Evolutionary conservation across 2,797 vertebrate species (phyloP).

Genomic region (Sandelia bainsii): DNA sequence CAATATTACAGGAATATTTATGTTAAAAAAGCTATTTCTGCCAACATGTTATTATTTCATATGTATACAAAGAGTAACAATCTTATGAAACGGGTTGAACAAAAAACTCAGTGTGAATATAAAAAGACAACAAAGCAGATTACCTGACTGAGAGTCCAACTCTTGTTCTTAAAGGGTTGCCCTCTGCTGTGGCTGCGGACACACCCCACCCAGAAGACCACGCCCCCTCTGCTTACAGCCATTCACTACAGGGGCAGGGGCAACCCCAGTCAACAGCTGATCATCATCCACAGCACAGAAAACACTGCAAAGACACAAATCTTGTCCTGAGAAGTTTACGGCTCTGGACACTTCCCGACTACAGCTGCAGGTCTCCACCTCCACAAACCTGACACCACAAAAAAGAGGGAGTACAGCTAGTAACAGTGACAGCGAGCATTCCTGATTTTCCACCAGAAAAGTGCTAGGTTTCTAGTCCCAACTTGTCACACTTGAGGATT

Average conservation of each 20-base stretch:
- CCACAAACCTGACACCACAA: conserved; percentile 29
- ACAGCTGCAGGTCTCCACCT: conserved; percentile 1
- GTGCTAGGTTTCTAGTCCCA: neutral
- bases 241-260: conserved; percentile 77
- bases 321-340: neutral
- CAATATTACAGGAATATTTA: too few species aligned
- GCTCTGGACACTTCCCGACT: neutral
- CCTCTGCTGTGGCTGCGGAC: conserved; percentile 73
- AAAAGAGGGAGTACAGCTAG: neutral
- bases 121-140: neutral
- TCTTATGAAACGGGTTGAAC: too few species aligned
- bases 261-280: conserved; percentile 65
- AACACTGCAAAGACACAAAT: conserved; percentile 11
- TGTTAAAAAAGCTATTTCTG: too few species aligned
- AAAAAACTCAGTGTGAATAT: too few species aligned
- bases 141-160: conserved; percentile 79
- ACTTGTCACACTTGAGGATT: neutral
- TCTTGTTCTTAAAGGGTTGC: conserved; percentile 62
- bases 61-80: too few species aligned
- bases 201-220: conserved; percentile 82
- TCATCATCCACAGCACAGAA: conserved; percentile 59
- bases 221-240: conserved; percentile 84
- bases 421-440: neutral
- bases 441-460: neutral
- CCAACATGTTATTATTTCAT: too few species aligned